Base-by-base conservation (phyloP, 1,140 invertebrate genomes). In the Melanaphis sacchari region DNA sequence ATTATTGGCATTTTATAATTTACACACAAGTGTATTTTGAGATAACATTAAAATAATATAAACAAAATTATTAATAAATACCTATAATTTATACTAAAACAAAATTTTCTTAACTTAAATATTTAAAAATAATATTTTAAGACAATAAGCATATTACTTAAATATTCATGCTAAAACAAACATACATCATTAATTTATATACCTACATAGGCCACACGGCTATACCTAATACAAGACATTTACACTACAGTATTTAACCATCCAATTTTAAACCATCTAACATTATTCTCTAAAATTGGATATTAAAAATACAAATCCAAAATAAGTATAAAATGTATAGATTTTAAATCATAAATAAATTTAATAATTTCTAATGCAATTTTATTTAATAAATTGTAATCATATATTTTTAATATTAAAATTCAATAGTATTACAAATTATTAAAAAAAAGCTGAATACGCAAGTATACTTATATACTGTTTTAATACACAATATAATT, bases 211-310 rank as follows among this genome's bases (percentile, higher is more conserved):
- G 15, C 46, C 38, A 82, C 26, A 40, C 24, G 9, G 22, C 36
- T 84, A 84, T 9, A 84, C 82, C n/a, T n/a, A n/a, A n/a, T 84
- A 84, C 24, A 41, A 84, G 31, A 46, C 7, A 15, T 87, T 40
- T 88, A 49, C 40, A 66, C 52, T 90, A 66, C n/a, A 90, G 36
- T 90, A 90, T 90, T 90, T 40, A 38, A 90, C 31, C 49, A 66
- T 90, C 89, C 89, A 90, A 90, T 90, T 90, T 90, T 90, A 90
- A 90, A 66, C 89, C 89, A 90, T 90, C 18, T 31, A 40, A 41
- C 36, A 59, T 90, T 59, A 90, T 90, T 90, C 89, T 90, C 89
- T 90, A 90, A 90, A 90, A 90, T 66, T 90, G 89, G 52, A 90
- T 66, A 52, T 90, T 90, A 49, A 46, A 49, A 88, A n/a, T 46